phyloP scores from a whole-genome alignment of 2,113 vertebrate species.

The Stomatorhinus ivindoensis region DNA sequence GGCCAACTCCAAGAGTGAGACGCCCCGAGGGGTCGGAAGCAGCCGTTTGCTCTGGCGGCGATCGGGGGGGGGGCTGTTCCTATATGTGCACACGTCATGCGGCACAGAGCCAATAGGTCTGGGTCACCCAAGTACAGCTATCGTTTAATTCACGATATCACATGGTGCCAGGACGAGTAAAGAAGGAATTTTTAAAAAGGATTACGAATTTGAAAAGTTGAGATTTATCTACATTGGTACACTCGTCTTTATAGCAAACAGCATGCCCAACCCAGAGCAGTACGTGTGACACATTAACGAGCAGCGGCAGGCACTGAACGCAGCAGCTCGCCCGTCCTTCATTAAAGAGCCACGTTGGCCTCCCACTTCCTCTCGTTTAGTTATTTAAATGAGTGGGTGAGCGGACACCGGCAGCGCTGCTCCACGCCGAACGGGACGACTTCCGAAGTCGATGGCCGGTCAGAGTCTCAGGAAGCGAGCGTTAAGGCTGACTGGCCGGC shows the following conservation, averaged over 20 bases:
- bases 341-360: not conserved
- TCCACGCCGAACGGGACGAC: not conserved
- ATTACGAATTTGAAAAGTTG: constrained; percentile 2
- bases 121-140: not conserved
- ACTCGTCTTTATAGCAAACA: constrained; percentile 4
- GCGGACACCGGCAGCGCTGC: not conserved
- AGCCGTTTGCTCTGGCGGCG: not conserved
- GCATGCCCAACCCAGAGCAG: not conserved
- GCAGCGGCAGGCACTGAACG: not conserved
- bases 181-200: not conserved
- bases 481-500: not conserved
- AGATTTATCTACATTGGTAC: constrained; percentile 1
- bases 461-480: not conserved
- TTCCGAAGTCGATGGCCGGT: not conserved
- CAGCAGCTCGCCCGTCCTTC: not conserved
- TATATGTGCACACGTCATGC: not conserved
- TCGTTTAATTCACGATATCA: not conserved
- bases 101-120: not conserved
- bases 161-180: not conserved
- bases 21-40: not conserved
- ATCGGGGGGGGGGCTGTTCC: not conserved
- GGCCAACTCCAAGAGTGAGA: not conserved
- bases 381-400: not conserved
- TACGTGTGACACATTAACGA: not conserved
- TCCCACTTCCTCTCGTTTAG: not conserved